Conservation (phyloP, 53 echinoderm and acorn worm genomes). For the Hippasteria phrygiana region DNA sequence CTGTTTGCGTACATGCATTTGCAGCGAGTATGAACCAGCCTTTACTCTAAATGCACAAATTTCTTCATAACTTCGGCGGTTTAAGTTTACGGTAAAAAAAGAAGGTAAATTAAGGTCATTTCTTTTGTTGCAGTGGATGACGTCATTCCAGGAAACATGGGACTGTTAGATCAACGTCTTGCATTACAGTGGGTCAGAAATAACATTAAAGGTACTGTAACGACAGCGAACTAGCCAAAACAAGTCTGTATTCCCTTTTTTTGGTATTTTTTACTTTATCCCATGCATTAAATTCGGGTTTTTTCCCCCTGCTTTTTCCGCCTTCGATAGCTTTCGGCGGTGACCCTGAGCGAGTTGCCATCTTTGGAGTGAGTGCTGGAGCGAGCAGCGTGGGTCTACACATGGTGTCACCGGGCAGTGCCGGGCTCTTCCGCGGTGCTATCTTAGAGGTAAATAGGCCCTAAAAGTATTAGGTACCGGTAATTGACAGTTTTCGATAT, state of each 20-base stretch:
- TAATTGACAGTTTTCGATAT: not conserved
- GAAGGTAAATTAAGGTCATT: too few relatives aligned
- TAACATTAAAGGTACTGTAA: slow-evolving; percentile 49
- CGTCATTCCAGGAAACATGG: slow-evolving; percentile 61
- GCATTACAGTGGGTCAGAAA: slow-evolving; percentile 63
- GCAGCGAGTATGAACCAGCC: too few relatives aligned
- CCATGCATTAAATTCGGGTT: too few relatives aligned
- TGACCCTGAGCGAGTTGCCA: slow-evolving; percentile 4
- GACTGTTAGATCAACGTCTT: slow-evolving; percentile 49
- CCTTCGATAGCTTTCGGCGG: slow-evolving; percentile 35
- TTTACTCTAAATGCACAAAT: not conserved
- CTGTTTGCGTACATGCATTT: too few relatives aligned
- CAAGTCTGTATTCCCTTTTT: too few relatives aligned
- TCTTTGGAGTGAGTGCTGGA: slow-evolving; percentile 54
- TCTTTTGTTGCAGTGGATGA: slow-evolving; percentile 67
- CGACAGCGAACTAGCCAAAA: not conserved
- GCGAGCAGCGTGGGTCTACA: slow-evolving; percentile 22
- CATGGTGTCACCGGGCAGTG: slow-evolving; percentile 52
- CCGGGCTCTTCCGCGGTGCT: slow-evolving; percentile 20
- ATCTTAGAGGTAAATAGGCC: slow-evolving; percentile 32
- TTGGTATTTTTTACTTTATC: too few relatives aligned
- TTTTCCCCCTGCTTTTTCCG: too few relatives aligned
- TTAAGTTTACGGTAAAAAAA: too few relatives aligned
- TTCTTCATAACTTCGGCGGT: not conserved
- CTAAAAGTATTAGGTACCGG: not conserved